Conservation (phyloP, 2,888 invertebrate genomes). For the Dusona sp. region DNA sequence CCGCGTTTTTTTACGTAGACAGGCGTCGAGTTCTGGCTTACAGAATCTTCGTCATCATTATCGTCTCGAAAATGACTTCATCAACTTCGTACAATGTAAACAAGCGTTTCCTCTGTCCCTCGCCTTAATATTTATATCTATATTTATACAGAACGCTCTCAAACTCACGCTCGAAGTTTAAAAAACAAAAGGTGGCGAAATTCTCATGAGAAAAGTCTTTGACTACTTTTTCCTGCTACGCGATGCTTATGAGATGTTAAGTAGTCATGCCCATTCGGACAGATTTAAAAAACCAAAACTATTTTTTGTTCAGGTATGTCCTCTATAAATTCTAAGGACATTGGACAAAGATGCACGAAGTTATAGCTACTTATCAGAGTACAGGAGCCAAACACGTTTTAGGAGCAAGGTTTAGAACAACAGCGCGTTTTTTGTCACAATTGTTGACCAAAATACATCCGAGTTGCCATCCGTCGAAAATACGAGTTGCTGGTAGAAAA, state of each 20-base stretch:
- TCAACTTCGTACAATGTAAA: constrained; percentile 5
- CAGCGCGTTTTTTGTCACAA: neutral
- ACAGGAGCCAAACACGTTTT: neutral
- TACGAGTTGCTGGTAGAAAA: too few relatives aligned
- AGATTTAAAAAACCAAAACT: neutral
- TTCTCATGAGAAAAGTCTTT: neutral
- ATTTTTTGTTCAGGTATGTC: neutral
- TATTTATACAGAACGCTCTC: too few relatives aligned
- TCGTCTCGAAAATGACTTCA: constrained; percentile 37
- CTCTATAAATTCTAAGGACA: neutral
- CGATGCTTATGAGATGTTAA: neutral
- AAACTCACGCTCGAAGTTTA: neutral
- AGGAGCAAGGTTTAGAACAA: neutral
- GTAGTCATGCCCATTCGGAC: neutral
- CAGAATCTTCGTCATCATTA: constrained; percentile 28
- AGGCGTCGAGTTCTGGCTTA: constrained; percentile 13
- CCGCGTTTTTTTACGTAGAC: neutral
- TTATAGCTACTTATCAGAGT: neutral
- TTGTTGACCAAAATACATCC: too few relatives aligned
- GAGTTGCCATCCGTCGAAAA: too few relatives aligned
- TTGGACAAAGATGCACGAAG: neutral
- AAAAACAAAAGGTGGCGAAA: constrained; percentile 3
- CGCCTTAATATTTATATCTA: too few relatives aligned
- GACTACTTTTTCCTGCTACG: neutral
- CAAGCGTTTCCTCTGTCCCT: constrained; percentile 11